These are phyloP conservation scores for Elmis aenea DNA, from an alignment of 2,888 invertebrate genomes.

Conservation along the genomic window DNA sequence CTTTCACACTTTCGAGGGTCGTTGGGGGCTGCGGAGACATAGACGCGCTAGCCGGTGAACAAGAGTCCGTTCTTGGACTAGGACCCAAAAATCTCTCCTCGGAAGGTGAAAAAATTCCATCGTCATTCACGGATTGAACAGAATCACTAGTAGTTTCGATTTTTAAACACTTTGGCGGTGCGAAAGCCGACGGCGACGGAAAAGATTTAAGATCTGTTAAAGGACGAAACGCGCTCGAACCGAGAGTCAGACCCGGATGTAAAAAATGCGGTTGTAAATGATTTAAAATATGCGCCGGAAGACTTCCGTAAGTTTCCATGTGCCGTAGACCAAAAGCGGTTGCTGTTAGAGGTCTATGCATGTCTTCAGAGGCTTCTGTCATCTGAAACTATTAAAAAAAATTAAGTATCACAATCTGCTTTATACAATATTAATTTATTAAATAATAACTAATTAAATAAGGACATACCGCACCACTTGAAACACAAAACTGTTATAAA, in stretches of 20 bases:
- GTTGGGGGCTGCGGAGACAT: slow-evolving; percentile 45
- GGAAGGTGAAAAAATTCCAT: slow-evolving; percentile 44
- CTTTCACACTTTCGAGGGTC: slow-evolving; percentile 42
- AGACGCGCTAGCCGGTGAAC: slow-evolving; percentile 58
- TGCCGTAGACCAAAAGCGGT: slow-evolving; percentile 52
- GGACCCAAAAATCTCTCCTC: slow-evolving; percentile 45
- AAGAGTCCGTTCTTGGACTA: slow-evolving; percentile 54
- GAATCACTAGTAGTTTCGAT: slow-evolving; percentile 45
- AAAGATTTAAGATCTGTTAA: slow-evolving; percentile 54
- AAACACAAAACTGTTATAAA: slow-evolving; percentile 2
- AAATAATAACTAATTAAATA: slow-evolving; percentile 3
- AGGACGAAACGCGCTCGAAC: slow-evolving; percentile 56
- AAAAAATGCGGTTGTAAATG: slow-evolving; percentile 69
- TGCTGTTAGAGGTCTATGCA: slow-evolving; percentile 61
- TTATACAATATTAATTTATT: slow-evolving; percentile 1
- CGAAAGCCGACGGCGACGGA: slow-evolving; percentile 60
- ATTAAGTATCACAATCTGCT: not conserved
- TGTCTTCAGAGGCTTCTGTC: slow-evolving; percentile 56
- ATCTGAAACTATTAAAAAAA: slow-evolving; percentile 39
- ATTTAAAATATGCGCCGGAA: slow-evolving; percentile 62
- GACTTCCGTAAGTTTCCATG: slow-evolving; percentile 57
- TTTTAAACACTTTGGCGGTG: slow-evolving; percentile 62
- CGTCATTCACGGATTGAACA: slow-evolving; percentile 36
- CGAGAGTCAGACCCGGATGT: slow-evolving; percentile 60
- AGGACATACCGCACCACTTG: not conserved